Evolutionary conservation across 2,888 invertebrate genomes (phyloP).

Genomic region (Melanostoma mellinum): DNA sequence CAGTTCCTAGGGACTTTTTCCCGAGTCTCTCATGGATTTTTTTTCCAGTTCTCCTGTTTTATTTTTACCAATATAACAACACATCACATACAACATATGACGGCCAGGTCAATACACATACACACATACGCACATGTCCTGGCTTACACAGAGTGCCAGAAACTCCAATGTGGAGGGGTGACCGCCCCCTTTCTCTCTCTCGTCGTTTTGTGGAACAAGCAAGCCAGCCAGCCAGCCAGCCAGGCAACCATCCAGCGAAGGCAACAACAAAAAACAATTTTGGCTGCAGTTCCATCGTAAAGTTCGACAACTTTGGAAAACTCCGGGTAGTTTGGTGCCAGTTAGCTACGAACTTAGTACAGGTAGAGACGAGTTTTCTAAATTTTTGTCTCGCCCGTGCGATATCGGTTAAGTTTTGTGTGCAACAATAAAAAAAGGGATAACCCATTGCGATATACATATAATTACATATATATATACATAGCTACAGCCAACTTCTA

Average conservation of each 20-base stretch:
- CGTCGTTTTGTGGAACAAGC: conserved; percentile 37
- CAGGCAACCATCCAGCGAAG: conserved; percentile 66
- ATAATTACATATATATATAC: conserved; percentile 57
- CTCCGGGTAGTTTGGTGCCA: conserved; percentile 81
- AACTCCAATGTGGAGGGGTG: conserved; percentile 70
- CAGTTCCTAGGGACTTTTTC: conserved; percentile 61
- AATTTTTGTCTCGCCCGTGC: conserved; percentile 80
- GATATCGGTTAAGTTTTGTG: conserved; percentile 70
- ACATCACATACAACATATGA: conserved; percentile 72
- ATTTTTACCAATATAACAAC: conserved; percentile 50
- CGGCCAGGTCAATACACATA: conserved; percentile 60
- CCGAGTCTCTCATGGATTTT: conserved; percentile 56
- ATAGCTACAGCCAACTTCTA: conserved; percentile 53
- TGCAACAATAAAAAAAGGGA: conserved; percentile 70
- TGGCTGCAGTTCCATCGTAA: conserved; percentile 81
- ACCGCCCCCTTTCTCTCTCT: conserved; percentile 75
- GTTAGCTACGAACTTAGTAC: conserved; percentile 83
- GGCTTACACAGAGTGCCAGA: conserved; percentile 48
- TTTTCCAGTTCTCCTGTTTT: conserved; percentile 38
- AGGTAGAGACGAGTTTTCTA: conserved; percentile 82
- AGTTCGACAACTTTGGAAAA: conserved; percentile 83
- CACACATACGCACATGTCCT: conserved; percentile 39
- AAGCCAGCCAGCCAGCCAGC: conserved; percentile 59
- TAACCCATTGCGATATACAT: conserved; percentile 65
- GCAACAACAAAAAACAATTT: conserved; percentile 75